Conservation (phyloP, 2,888 invertebrate species). For the Eupithecia inturbata region DNA sequence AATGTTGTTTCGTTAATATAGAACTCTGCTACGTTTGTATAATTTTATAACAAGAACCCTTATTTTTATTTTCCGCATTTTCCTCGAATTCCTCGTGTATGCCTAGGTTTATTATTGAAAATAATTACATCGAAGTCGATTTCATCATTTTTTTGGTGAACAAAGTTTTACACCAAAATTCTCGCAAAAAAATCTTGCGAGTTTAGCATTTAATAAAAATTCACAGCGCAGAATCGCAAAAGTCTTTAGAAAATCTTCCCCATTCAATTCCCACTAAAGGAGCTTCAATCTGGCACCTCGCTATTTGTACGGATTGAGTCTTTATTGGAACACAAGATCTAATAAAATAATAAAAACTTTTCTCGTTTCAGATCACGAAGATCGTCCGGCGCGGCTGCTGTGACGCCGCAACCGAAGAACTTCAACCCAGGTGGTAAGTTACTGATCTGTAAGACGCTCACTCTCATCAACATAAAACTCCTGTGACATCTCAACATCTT, state of each 20-base stretch:
- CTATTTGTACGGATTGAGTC: conserved; percentile 18
- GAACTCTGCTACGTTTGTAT: background rate
- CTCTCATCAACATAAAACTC: background rate
- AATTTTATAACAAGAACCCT: background rate
- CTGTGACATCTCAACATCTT: background rate
- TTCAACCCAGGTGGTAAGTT: conserved; percentile 90
- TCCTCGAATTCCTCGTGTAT: background rate
- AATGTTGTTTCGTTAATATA: conserved; percentile 10
- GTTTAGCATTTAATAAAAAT: conserved; percentile 13
- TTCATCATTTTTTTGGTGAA: background rate
- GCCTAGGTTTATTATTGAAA: background rate
- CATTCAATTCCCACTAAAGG: conserved; percentile 2
- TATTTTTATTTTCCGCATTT: background rate
- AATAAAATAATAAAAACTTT: conserved; percentile 30
- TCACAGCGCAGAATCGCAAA: background rate
- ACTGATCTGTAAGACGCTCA: background rate
- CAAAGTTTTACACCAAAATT: background rate
- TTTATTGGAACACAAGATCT: conserved; percentile 12
- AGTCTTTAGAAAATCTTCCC: conserved; percentile 12
- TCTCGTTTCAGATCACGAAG: conserved; percentile 88
- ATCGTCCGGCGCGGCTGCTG: conserved; percentile 89
- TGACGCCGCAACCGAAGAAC: conserved; percentile 89
- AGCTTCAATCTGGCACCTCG: conserved; percentile 9
- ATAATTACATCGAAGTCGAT: background rate
- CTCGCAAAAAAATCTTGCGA: background rate